Conservation (phyloP, 2,113 vertebrate species). For the Cottus gobio region DNA sequence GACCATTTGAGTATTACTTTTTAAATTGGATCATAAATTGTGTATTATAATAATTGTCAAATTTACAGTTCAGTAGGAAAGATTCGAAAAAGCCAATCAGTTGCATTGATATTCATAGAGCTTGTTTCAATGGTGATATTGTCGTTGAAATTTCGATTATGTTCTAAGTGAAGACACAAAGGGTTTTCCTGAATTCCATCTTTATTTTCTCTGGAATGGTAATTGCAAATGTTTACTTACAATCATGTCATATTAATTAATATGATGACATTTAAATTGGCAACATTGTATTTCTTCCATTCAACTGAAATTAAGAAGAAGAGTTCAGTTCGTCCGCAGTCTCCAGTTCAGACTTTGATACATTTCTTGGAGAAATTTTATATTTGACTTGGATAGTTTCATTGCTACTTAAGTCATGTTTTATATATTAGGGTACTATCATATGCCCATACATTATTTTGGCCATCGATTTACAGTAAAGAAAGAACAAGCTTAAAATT, state of each 20-base stretch:
- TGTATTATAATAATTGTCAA: too few relatives aligned
- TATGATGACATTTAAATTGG: not conserved
- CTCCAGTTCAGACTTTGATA: not conserved
- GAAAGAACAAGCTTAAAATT: not conserved
- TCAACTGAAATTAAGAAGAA: not conserved
- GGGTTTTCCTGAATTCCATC: too few relatives aligned
- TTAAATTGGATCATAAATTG: not conserved
- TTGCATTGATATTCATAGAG: too few relatives aligned
- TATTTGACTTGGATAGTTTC: not conserved
- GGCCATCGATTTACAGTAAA: not conserved
- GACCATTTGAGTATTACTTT: not conserved
- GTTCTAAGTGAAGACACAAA: not conserved
- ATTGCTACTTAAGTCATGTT: not conserved
- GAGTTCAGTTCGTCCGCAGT: too few relatives aligned
- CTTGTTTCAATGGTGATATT: too few relatives aligned
- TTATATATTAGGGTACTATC: not conserved
- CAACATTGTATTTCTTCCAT: not conserved
- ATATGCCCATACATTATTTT: constrained; percentile 2
- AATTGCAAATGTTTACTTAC: too few relatives aligned
- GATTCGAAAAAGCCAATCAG: too few relatives aligned
- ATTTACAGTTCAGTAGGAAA: too few relatives aligned
- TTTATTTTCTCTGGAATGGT: too few relatives aligned
- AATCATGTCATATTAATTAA: too few relatives aligned
- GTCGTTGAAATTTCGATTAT: not conserved
- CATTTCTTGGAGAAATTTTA: not conserved